Percentiles rank a stretch among this genome's conserved stretches.
phyloP scores from a whole-genome alignment of 2,888 invertebrate genomes.

The Rugalucina vietnamica region DNA sequence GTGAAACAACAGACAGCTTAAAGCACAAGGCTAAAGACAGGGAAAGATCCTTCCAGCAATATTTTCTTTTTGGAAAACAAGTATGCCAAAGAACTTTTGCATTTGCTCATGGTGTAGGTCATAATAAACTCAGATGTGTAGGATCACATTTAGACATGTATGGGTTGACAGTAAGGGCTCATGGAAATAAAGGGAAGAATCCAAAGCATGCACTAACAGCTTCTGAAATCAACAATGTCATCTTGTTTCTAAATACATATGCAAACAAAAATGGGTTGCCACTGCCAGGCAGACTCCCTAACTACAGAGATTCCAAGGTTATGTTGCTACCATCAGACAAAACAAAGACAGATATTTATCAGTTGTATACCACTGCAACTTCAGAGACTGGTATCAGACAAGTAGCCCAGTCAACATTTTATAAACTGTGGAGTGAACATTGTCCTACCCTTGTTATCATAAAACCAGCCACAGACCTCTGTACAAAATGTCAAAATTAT shows the following conservation, averaged over 20 bases:
- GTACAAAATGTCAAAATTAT: slow-evolving; percentile 4
- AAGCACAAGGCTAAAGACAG: slow-evolving; percentile 9
- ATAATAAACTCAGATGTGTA: background rate
- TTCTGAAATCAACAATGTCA: slow-evolving; percentile 9
- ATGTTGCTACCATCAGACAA: slow-evolving; percentile 25
- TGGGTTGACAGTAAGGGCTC: slow-evolving; percentile 1
- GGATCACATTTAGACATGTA: slow-evolving; percentile 1
- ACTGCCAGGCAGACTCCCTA: slow-evolving; percentile 23
- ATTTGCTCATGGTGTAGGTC: slow-evolving; percentile 24
- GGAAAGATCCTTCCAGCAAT: slow-evolving; percentile 9
- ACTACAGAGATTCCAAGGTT: slow-evolving; percentile 18
- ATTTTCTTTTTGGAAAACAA: background rate
- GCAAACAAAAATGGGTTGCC: slow-evolving; percentile 28
- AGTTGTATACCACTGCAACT: background rate
- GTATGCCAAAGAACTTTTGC: slow-evolving; percentile 24
- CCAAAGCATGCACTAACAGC: slow-evolving; percentile 18
- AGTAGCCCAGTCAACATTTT: background rate
- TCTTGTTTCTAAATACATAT: background rate
- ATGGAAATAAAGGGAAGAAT: slow-evolving; percentile 25
- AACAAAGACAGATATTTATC: slow-evolving; percentile 21
- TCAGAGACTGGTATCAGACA: background rate
- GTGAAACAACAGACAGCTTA: background rate
- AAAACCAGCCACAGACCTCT: slow-evolving; percentile 33
- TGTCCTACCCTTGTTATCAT: slow-evolving; percentile 14
- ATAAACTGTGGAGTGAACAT: slow-evolving; percentile 17